Evolutionary conservation across 1,140 invertebrate species (phyloP).

Genomic region (Aporrectodea caliginosa): DNA sequence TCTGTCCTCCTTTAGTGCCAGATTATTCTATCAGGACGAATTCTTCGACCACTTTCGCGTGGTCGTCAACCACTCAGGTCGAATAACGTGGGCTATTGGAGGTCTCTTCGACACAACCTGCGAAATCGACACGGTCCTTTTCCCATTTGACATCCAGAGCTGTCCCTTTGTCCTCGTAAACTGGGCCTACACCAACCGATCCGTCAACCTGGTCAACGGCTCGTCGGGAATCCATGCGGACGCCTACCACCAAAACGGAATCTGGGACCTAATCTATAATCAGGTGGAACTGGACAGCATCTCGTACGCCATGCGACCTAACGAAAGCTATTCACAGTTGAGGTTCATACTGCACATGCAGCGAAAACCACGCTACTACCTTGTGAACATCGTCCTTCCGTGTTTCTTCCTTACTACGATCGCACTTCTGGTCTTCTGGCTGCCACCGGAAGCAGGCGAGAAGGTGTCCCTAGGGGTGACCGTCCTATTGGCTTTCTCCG

Average conservation of each 20-base stretch:
- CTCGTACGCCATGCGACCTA: neutral
- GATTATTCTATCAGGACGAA: neutral
- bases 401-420: conserved; percentile 28
- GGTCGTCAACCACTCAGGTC: neutral
- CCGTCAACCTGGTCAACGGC: neutral
- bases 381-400: conserved; percentile 30
- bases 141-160: neutral
- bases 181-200: neutral
- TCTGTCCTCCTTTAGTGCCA: neutral
- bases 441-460: conserved; percentile 32
- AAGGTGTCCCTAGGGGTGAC: conserved; percentile 33
- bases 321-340: conserved; percentile 53
- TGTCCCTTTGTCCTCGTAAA: conserved; percentile 6
- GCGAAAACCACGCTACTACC: conserved; percentile 12
- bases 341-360: conserved; percentile 48
- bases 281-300: neutral
- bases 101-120: neutral
- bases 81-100: neutral
- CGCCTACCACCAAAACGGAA: neutral
- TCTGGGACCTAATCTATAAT: neutral
- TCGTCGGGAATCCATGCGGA: neutral
- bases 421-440: conserved; percentile 27
- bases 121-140: neutral
- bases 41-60: neutral
- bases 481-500: conserved; percentile 38